Percentiles rank a stretch among this genome's conserved stretches.
phyloP scores from a whole-genome alignment of 1,140 invertebrate species.

The Drosophila setifemur region DNA sequence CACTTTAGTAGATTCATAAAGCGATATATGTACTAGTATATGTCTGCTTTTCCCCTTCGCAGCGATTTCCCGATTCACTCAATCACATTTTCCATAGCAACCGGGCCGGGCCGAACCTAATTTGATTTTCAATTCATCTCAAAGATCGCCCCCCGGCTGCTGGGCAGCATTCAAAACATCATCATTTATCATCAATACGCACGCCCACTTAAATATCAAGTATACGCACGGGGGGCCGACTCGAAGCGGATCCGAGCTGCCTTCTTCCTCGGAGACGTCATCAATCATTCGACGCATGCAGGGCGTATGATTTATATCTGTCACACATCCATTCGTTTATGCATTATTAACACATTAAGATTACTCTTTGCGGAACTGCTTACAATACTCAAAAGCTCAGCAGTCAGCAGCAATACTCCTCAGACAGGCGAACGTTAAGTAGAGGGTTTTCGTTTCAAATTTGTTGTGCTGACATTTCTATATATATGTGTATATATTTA shows the following conservation, averaged over 20 bases:
- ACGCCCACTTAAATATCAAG: conserved; percentile 54
- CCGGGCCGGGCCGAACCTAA: conserved; percentile 23
- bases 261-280: conserved; percentile 16
- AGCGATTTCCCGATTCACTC: neutral
- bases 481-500: conserved; percentile 7
- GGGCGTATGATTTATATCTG: conserved; percentile 63
- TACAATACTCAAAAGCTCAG: conserved; percentile 44
- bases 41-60: neutral
- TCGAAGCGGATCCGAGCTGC: conserved; percentile 8
- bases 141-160: neutral
- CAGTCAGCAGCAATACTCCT: conserved; percentile 12
- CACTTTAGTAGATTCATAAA: neutral
- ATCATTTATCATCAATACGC: conserved; percentile 62
- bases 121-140: conserved; percentile 34
- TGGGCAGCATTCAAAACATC: conserved; percentile 16
- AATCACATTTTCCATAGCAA: conserved; percentile 1
- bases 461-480: conserved; percentile 23
- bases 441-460: neutral
- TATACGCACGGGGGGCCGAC: conserved; percentile 37
- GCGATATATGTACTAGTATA: too few species aligned
- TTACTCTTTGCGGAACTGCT: conserved; percentile 44
- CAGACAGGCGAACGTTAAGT: neutral
- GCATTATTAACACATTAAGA: conserved; percentile 72
- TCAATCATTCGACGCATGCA: conserved; percentile 48
- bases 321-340: conserved; percentile 49